Percentiles rank a stretch among this genome's conserved stretches.
Evolutionary conservation across 2,888 invertebrate genomes (phyloP).

Genomic region (Chalcosyrphus nemorum): DNA sequence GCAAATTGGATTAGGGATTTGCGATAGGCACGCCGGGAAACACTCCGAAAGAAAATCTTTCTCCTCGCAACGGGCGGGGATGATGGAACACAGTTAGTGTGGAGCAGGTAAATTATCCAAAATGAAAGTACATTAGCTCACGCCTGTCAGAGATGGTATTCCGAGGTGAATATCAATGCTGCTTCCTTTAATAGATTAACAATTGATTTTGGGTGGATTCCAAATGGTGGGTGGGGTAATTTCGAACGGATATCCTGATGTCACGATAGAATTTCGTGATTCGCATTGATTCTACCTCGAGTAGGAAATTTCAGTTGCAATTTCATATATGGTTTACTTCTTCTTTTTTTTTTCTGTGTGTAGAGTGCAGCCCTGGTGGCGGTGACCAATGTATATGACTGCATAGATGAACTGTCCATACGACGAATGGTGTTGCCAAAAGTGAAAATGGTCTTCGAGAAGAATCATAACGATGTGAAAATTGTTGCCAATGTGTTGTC

Average conservation of each 20-base stretch:
- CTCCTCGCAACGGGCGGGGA: not conserved
- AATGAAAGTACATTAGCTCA: slow-evolving; percentile 28
- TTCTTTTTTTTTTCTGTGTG: slow-evolving; percentile 28
- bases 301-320: not conserved
- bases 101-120: slow-evolving; percentile 48
- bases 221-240: slow-evolving; percentile 1
- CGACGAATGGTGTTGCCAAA: slow-evolving; percentile 91
- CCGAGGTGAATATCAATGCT: slow-evolving; percentile 44
- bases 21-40: slow-evolving; percentile 38
- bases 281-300: not conserved
- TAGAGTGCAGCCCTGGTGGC: slow-evolving; percentile 95
- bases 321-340: slow-evolving; percentile 22
- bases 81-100: not conserved
- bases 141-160: slow-evolving; percentile 24
- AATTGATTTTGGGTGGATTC: slow-evolving; percentile 41
- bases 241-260: slow-evolving; percentile 37
- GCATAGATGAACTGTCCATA: slow-evolving; percentile 91
- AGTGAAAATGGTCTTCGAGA: slow-evolving; percentile 91
- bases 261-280: not conserved
- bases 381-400: slow-evolving; percentile 92
- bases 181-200: slow-evolving; percentile 38
- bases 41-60: slow-evolving; percentile 35
- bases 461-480: slow-evolving; percentile 90
- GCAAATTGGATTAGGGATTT: slow-evolving; percentile 69
- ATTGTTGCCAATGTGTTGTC: slow-evolving; percentile 90